A percentile compares a stretch with the other conserved stretches of the same genome.
Conservation (phyloP, 2,113 vertebrate genomes). For the Nerophis lumbriciformis region DNA sequence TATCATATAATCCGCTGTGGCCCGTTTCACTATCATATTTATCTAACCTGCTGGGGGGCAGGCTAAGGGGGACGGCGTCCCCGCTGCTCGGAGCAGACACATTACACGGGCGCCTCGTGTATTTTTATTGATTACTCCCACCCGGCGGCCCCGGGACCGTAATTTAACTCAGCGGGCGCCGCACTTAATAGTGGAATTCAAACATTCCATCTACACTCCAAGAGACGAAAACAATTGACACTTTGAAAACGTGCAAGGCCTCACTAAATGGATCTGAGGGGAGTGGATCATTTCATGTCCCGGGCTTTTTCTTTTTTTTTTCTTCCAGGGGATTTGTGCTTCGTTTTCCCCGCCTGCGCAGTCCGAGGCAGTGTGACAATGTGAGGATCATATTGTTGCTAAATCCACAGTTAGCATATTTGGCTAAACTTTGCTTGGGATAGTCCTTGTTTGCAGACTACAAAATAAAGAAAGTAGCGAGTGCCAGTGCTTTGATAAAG, state of each 20-base stretch:
- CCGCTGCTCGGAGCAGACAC: conserved; percentile 86
- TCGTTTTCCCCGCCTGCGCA: conserved; percentile 21
- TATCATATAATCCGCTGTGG: conserved; percentile 86
- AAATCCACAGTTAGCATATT: too few relatives aligned
- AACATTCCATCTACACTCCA: conserved; percentile 77
- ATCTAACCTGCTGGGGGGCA: conserved; percentile 95
- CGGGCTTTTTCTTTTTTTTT: conserved; percentile 12
- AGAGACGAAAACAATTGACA: conserved; percentile 76
- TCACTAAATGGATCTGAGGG: conserved; percentile 71
- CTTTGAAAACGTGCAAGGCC: conserved; percentile 69
- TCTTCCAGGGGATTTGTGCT: not conserved
- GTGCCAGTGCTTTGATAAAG: too few relatives aligned
- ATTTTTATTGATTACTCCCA: conserved; percentile 95
- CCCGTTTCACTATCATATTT: conserved; percentile 92
- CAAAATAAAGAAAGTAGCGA: too few relatives aligned
- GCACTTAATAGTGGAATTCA: conserved; percentile 76
- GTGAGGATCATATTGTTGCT: too few relatives aligned
- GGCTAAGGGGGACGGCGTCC: conserved; percentile 82
- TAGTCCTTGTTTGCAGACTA: too few relatives aligned
- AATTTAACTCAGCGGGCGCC: conserved; percentile 97
- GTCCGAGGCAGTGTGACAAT: not conserved
- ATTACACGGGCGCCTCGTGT: conserved; percentile 88
- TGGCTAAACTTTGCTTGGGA: too few relatives aligned
- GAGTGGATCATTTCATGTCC: conserved; percentile 60
- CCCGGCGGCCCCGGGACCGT: conserved; percentile 86